These are phyloP conservation scores for Liasis olivaceus DNA, from an alignment of 2,797 vertebrate species.

Conservation along the genomic window DNA sequence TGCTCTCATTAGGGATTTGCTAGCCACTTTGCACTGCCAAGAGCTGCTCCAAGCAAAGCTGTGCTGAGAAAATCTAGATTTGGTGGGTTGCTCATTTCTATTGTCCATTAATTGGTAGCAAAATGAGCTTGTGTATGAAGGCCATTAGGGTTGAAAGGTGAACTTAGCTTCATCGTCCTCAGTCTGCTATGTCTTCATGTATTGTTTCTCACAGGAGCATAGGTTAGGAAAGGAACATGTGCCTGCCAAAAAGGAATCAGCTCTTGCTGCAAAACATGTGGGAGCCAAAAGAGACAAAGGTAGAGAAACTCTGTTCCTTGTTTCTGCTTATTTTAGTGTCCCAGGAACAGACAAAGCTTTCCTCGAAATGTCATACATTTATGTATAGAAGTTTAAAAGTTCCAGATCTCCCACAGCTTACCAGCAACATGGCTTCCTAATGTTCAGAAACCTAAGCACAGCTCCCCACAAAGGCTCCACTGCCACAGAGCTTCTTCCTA, in stretches of 20 bases:
- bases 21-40: not conserved
- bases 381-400: not conserved
- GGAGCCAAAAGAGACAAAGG: not conserved
- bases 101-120: not conserved
- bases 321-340: not conserved
- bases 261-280: not conserved
- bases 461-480: not conserved
- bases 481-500: not conserved
- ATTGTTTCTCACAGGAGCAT: not conserved
- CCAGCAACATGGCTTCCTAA: not conserved
- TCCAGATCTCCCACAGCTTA: not conserved
- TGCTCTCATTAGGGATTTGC: not conserved
- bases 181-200: not conserved
- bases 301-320: not conserved
- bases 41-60: not conserved
- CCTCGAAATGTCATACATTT: not conserved
- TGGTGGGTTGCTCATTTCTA: not conserved
- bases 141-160: not conserved
- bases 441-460: not conserved
- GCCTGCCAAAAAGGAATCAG: not conserved
- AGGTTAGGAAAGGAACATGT: not conserved
- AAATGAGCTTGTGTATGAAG: not conserved
- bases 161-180: not conserved
- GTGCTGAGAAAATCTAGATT: not conserved
- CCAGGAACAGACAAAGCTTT: not conserved